Conservation (phyloP, 2,113 vertebrate genomes). For the Carassius gibelio region DNA sequence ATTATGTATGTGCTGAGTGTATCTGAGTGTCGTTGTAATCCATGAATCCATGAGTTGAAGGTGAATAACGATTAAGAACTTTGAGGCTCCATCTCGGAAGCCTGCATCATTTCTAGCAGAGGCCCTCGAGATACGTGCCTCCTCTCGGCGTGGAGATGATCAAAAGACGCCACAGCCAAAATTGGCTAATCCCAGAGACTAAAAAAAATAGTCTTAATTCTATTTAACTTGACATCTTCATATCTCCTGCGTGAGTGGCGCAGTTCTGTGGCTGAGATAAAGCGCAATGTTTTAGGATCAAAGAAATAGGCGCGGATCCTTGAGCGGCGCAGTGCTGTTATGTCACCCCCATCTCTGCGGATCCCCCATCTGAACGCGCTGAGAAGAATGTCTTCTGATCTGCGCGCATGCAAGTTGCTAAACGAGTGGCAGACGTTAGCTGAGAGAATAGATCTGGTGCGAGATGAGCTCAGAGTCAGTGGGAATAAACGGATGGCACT, state of each 20-base stretch:
- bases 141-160: conserved; percentile 63
- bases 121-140: conserved; percentile 64
- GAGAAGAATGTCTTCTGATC: conserved; percentile 43
- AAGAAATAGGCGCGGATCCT: conserved; percentile 65
- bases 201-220: conserved; percentile 67
- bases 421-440: conserved; percentile 13
- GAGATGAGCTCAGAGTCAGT: conserved; percentile 12
- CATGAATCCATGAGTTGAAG: background rate
- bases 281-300: conserved; percentile 74
- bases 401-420: background rate
- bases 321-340: conserved; percentile 61
- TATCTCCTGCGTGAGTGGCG: conserved; percentile 64
- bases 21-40: conserved; percentile 23
- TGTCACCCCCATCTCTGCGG: conserved; percentile 63
- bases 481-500: conserved; percentile 9
- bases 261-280: conserved; percentile 66
- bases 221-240: conserved; percentile 78
- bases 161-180: conserved; percentile 68
- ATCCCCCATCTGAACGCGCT: conserved; percentile 61
- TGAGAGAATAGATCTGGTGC: conserved; percentile 6
- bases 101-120: conserved; percentile 32
- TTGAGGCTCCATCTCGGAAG: conserved; percentile 5
- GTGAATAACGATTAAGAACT: conserved; percentile 13
- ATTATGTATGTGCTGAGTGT: background rate
- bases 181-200: conserved; percentile 63